Evolutionary conservation across 2,888 invertebrate species (phyloP), one percentile per base, ranked within the genome.

Genomic region (Drosophila trichaetosa): DNA sequence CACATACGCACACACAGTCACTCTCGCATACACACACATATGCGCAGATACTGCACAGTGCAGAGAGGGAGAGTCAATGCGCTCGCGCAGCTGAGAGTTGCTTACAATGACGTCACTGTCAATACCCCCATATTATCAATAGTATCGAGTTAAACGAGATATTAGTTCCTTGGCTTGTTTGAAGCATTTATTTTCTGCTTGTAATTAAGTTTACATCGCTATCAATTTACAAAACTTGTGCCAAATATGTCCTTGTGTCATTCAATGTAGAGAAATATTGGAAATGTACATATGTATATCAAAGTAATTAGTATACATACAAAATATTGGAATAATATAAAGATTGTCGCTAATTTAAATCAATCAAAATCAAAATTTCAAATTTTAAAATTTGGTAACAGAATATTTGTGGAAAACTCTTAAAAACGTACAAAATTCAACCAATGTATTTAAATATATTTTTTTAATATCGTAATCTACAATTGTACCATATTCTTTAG

Each of bases 71-170:
- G 76, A 62, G 73, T 60, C 62, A 63, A 65, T 82, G 82, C 79
- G 76, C 80, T 83, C 78, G 72, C 82, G 79, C 79, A 78, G 72
- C 69, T 73, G 65, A 69, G 53, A 71, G 69, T 76, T 74, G 53
- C 58, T 49, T 42, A 16, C 63, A 34, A 68, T 75, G 83, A 82
- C 82, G 80, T 75, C 79, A 82, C 54, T 29, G 8, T 62, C 58
- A 67, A 62, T 57, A 36, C 34, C 13, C 29, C 58, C 64, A 62
- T 38, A 51, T n/a, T 34, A 18, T 57, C 21, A 54, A 65, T 31
- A 18, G 18, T 36, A 31, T 53, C 16, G n/a, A 53, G 46, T 60
- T 36, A 6, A 59, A 16, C 13, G 11, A 27, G 16, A 21, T 8
- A 33, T 18, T 2, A 46, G 21, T n/a, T 51, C 2, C 21, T 33